phyloP scores from a whole-genome alignment of 2,888 invertebrate species.

The Aproaerema taeniolella region DNA sequence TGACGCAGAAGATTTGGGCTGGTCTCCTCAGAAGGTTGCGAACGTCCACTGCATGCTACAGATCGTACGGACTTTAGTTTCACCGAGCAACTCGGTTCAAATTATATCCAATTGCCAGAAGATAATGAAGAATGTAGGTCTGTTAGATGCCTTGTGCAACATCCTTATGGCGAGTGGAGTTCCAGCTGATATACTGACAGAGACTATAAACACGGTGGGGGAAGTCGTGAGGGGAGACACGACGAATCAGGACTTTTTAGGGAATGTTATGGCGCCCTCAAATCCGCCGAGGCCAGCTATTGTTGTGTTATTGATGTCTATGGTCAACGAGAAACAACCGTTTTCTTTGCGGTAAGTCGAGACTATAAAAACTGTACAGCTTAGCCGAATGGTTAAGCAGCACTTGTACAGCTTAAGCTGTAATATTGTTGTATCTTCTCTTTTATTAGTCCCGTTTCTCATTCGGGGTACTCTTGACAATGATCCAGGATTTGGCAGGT shows the following conservation, averaged over 20 bases:
- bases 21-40: constrained; percentile 96
- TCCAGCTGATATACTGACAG: constrained; percentile 96
- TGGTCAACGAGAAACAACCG: constrained; percentile 99
- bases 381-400: too few relatives aligned
- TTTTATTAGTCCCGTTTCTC: too few relatives aligned
- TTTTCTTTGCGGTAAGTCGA: constrained; percentile 76
- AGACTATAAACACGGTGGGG: constrained; percentile 96
- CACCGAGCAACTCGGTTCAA: constrained; percentile 94
- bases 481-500: too few relatives aligned
- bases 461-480: too few relatives aligned
- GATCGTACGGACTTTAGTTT: constrained; percentile 93
- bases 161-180: constrained; percentile 98
- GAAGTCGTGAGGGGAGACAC: constrained; percentile 95
- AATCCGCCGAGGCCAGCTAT: constrained; percentile 96
- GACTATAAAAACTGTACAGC: too few relatives aligned
- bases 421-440: too few relatives aligned
- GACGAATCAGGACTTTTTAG: constrained; percentile 94
- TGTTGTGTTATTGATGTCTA: constrained; percentile 96
- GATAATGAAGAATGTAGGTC: constrained; percentile 89
- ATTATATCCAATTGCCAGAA: constrained; percentile 90
- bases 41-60: constrained; percentile 96
- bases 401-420: too few relatives aligned
- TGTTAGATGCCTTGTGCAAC: constrained; percentile 81
- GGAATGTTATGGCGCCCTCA: constrained; percentile 93
- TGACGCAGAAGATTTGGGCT: constrained; percentile 84